Evolutionary conservation across 1,140 invertebrate species (phyloP), one percentile per base, ranked within the genome.

Genomic region (Dendroctonus valens): DNA sequence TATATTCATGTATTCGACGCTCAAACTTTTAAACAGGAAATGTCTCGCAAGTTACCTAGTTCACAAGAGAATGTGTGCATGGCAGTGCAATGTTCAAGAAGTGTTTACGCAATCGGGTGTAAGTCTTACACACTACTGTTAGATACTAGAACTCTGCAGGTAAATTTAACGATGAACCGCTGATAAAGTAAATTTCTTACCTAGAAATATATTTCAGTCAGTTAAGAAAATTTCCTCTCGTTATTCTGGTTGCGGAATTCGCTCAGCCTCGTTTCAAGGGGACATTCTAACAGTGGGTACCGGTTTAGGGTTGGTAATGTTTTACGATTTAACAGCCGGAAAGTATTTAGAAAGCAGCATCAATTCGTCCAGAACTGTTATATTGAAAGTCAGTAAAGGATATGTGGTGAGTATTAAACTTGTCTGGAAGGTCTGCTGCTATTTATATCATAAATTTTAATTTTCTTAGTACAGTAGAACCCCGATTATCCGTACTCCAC

Each of bases 61-160:
- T 89, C 88, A 69, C 89, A 93, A 78, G 96, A 98, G 79, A 94
- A 96, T 79, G 94, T 97, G 1, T 97, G 95, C 78, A 84, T 97
- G 71, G 89, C 93, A 42, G 89, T 90, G 41, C 89, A 94, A 77
- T 88, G 91, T 67, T 87, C 87, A 73, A 91, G 90, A 37, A 61
- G 41, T 37, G 81, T 92, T 7, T 97, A 97, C 80, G 94, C 94
- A 3, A 89, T 97, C 50, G 96, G 96, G 15, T 96, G 94, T 74
- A 89, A 93, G 67, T 96, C 94, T 42, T 94, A 96, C 77, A 95
- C 95, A 3, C 84, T 95, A 46, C 79, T 97, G 7, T 80, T 97
- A 46, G 95, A 98, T 79, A 89, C 92, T 38, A 83, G 93, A 70
- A 94, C 91, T 40, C 81, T 95, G 46, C 92, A 95, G 76, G 83